phyloP scores from a whole-genome alignment of 2,113 vertebrate species.

The Asarcornis scutulata region DNA sequence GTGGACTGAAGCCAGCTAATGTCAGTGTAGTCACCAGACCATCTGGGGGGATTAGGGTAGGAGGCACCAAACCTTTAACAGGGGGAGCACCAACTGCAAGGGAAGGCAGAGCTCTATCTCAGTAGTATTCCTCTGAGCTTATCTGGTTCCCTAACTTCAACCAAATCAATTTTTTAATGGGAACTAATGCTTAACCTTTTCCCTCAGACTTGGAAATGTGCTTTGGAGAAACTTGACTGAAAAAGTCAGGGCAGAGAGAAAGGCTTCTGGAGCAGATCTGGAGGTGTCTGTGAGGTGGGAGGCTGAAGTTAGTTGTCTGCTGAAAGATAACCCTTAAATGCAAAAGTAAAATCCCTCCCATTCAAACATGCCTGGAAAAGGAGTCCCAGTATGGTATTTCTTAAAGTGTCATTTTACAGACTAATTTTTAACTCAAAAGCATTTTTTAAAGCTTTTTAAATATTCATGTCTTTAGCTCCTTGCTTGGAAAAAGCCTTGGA shows the following conservation, averaged over 20 bases:
- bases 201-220: background rate
- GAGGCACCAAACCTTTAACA: background rate
- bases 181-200: background rate
- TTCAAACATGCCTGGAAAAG: background rate
- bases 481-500: background rate
- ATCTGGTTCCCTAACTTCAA: background rate
- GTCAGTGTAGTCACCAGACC: background rate
- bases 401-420: background rate
- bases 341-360: background rate
- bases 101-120: background rate
- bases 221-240: background rate
- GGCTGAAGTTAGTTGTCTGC: background rate
- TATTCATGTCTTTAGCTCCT: background rate
- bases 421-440: background rate
- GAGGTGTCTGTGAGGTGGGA: background rate
- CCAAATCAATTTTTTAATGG: background rate
- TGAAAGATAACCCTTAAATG: background rate
- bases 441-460: background rate
- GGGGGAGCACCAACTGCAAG: background rate
- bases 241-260: background rate
- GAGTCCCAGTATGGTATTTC: background rate
- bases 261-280: background rate
- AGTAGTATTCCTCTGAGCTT: background rate
- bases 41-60: background rate
- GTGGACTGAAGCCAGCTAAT: background rate